Percentiles rank a stretch among this genome's conserved stretches.
Conservation (phyloP, 2,113 vertebrate genomes). For the Serinus canaria region DNA sequence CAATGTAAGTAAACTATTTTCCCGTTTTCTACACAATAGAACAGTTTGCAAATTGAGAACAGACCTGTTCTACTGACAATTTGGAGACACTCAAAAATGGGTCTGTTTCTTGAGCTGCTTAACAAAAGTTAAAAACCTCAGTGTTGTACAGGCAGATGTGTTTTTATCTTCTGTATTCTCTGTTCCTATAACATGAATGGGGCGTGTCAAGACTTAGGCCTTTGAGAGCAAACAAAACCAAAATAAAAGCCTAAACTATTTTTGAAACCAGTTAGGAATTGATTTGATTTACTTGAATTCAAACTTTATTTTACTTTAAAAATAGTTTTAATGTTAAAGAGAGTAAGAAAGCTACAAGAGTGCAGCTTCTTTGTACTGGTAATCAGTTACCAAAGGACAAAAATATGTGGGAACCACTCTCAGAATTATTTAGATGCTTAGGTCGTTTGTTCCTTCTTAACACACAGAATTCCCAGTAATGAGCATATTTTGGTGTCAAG, state of each 20-base stretch:
- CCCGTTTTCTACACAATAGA: background rate
- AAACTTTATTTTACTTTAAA: background rate
- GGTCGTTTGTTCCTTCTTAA: background rate
- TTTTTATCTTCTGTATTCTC: background rate
- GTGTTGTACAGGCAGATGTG: accelerated
- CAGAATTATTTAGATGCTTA: background rate
- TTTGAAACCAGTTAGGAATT: background rate
- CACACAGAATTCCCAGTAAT: background rate
- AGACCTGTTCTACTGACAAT: background rate
- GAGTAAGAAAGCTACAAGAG: background rate
- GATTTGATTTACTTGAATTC: background rate
- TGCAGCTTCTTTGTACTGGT: background rate
- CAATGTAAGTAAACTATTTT: slow-evolving; percentile 64
- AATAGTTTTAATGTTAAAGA: background rate
- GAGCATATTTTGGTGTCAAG: background rate
- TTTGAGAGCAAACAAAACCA: background rate
- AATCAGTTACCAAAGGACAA: background rate
- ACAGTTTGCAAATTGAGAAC: background rate
- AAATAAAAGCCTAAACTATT: background rate
- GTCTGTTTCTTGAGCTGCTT: background rate
- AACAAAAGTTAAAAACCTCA: background rate
- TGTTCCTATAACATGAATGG: background rate
- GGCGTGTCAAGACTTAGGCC: background rate
- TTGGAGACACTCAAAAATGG: background rate
- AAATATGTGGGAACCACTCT: background rate